A percentile compares a stretch with the other conserved stretches of the same genome.
These are phyloP conservation scores for Cathartes aura DNA, from an alignment of 2,113 vertebrate genomes.

Conservation along the genomic window DNA sequence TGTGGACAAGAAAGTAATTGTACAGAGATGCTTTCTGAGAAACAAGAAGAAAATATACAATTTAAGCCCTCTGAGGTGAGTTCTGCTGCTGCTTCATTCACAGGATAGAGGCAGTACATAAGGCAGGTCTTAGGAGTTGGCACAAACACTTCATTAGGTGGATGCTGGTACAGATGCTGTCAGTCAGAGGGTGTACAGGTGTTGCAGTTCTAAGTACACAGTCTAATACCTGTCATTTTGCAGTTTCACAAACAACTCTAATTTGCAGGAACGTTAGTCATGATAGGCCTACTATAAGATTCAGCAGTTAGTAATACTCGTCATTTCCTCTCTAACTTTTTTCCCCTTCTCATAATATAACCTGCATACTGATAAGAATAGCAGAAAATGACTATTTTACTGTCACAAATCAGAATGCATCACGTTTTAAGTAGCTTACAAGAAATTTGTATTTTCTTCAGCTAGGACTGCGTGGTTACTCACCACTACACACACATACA, in stretches of 20 bases:
- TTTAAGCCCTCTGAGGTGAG: not conserved
- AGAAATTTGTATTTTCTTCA: not conserved
- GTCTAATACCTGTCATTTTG: not conserved
- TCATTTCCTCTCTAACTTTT: not conserved
- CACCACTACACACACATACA: not conserved
- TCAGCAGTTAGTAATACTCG: not conserved
- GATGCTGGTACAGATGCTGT: not conserved
- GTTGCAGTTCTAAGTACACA: not conserved
- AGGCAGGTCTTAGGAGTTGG: not conserved
- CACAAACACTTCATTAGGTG: not conserved
- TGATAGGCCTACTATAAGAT: not conserved
- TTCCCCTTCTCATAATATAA: not conserved
- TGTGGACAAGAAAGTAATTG: not conserved
- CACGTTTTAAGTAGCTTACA: not conserved
- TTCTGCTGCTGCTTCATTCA: not conserved
- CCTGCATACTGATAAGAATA: not conserved
- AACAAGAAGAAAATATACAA: not conserved
- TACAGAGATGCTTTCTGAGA: not conserved
- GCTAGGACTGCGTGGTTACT: not conserved
- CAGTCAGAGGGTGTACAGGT: not conserved
- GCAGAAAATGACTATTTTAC: not conserved
- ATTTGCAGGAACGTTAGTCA: not conserved
- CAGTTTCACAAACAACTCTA: not conserved
- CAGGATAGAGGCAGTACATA: not conserved
- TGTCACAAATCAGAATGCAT: not conserved